Evolutionary conservation across 1,140 invertebrate genomes (phyloP).

Genomic region (Pseudomyrmex concolor): DNA sequence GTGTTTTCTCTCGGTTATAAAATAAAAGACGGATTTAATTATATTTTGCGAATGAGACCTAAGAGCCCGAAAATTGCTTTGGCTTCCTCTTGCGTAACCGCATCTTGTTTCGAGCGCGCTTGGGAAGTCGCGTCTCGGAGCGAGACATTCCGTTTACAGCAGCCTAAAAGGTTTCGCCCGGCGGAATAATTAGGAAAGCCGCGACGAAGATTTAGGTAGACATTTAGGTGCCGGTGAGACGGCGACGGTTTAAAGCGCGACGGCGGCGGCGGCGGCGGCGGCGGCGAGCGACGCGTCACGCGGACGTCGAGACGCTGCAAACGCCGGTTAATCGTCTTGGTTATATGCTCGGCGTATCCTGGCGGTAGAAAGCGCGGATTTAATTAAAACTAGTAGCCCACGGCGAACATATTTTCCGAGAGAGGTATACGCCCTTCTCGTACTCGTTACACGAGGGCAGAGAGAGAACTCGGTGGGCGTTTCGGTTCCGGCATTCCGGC

Average conservation of each 20-base stretch:
- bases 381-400: constrained; percentile 81
- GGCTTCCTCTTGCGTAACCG: constrained; percentile 42
- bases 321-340: constrained; percentile 76
- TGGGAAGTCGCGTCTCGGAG: constrained; percentile 41
- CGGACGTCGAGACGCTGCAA: constrained; percentile 62
- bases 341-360: constrained; percentile 70
- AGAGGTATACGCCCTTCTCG: constrained; percentile 73
- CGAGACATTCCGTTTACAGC: constrained; percentile 51
- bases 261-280: not conserved
- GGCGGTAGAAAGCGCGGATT: constrained; percentile 73
- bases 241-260: constrained; percentile 58
- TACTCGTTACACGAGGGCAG: constrained; percentile 68
- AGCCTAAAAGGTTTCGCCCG: constrained; percentile 55
- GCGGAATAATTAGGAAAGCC: constrained; percentile 51
- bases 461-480: constrained; percentile 72
- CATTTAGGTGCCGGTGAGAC: constrained; percentile 57
- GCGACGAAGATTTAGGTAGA: constrained; percentile 68
- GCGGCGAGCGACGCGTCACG: constrained; percentile 58
- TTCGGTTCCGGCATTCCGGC: constrained; percentile 71
- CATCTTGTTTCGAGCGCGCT: constrained; percentile 5
- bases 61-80: constrained; percentile 3
- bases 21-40: not conserved
- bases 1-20: not conserved
- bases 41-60: not conserved
- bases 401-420: constrained; percentile 78